Base-by-base conservation (phyloP, 1,140 invertebrate species). In the Aporrectodea caliginosa region DNA sequence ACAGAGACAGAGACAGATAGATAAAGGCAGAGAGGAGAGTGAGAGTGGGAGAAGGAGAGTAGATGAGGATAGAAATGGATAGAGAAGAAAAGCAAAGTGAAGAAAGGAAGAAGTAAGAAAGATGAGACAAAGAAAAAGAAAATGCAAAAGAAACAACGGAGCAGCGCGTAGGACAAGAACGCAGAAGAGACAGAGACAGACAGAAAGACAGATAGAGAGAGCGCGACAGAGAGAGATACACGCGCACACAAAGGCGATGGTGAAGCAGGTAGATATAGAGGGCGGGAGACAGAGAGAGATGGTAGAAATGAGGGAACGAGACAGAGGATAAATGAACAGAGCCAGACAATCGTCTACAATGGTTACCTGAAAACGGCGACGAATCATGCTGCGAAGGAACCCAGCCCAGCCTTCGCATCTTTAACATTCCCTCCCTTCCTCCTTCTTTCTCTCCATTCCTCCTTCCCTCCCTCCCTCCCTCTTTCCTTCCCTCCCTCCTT, bases 1-100 rank as follows among this genome's bases (percentile, higher is more conserved):
- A n/a, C n/a, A 71, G 78, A 35, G 35, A 71, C 70, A 79, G 73
- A 71, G 72, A 75, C 32, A 30, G 78, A 74, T 29, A 71, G 78
- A 79, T 58, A 71, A 71, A 79, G 73, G 71, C 33, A 79, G 32
- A 69, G 43, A 58, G 43, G 22, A 58, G 22, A 22, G 43, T 58
- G 43, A 58, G 22, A 22, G 43, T 22, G 43, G 22, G 43, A 58
- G 22, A 22, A 58, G 43, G 43, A 12, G 22, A n/a, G n/a, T n/a
- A n/a, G n/a, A n/a, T n/a, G 43, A 12, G 43, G 43, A 58, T 58
- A 69, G 73, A 75, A 35, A 71, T 32, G 73, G 72, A 71, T 30
- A 79, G 78, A 71, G 73, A 75, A 30, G 22, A 22, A 58, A 58
- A 58, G 43, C 6, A 22, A 58, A 58, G 22, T 22, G 22, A 12